Conservation (phyloP, 2,888 invertebrate genomes). For the Sturmia bella region DNA sequence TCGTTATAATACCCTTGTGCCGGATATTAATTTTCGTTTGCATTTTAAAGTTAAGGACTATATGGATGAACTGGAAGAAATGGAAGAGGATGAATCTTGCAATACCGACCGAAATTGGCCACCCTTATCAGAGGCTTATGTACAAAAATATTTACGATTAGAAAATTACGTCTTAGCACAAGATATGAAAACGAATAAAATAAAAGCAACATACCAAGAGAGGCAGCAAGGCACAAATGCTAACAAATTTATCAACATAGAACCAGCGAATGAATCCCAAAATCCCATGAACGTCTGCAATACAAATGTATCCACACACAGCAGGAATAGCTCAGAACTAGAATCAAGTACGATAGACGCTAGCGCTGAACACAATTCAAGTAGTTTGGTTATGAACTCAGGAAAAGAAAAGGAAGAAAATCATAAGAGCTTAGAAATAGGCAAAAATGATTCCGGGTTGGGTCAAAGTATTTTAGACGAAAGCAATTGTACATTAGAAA, state of each 20-base stretch:
- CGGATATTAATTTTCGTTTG: conserved; percentile 78
- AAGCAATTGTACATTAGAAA: conserved; percentile 27
- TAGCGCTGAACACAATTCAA: neutral
- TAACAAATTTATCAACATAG: neutral
- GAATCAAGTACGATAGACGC: conserved; percentile 7
- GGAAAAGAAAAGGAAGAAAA: neutral
- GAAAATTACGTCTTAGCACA: conserved; percentile 74
- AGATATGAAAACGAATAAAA: conserved; percentile 40
- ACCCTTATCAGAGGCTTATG: conserved; percentile 75
- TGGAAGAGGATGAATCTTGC: conserved; percentile 38
- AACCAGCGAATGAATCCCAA: neutral
- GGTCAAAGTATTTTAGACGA: conserved; percentile 50
- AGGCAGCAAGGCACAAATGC: neutral
- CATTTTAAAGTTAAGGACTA: conserved; percentile 79
- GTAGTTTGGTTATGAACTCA: neutral
- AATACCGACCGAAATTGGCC: conserved; percentile 71
- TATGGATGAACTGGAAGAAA: conserved; percentile 74
- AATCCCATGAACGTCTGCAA: conserved; percentile 18
- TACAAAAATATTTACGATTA: conserved; percentile 76
- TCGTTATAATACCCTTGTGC: conserved; percentile 79
- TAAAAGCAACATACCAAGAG: neutral
- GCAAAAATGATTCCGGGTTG: conserved; percentile 44
- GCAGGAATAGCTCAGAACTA: conserved; percentile 2
- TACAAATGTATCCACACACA: neutral
- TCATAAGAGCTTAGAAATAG: conserved; percentile 5